Evolutionary conservation across 2,113 vertebrate species (phyloP), one percentile per base, ranked within the genome.

Genomic region (Reinhardtius hippoglossoides): DNA sequence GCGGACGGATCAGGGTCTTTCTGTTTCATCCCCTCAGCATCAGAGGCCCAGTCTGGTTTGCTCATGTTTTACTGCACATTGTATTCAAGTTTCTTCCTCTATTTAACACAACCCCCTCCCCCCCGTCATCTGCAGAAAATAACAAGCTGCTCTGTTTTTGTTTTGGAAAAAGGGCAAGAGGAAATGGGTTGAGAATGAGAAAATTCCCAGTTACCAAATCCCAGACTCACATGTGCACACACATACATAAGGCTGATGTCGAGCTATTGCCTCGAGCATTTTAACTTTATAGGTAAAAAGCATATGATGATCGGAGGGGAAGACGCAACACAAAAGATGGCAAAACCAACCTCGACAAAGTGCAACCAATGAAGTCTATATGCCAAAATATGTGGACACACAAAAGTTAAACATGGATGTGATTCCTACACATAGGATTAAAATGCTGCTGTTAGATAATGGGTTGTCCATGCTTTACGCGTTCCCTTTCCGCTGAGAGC

Each of bases 231-330:
- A n/a, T 63, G 50, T 48, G 56, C 5, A 12, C 71, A 65, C 66
- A 76, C n/a, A 3, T 57, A 59, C 56, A 63, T 23, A 60, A 18
- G 48, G 23, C 13, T 18, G 6, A 5, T 31, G 20, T 10, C 31
- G 57, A 42, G 40, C 40, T 12, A n/a, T 63, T 44, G 35, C 14
- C 20, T 79, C 14, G 16, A 42, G 60, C 60, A 2, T 21, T 15
- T 20, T 21, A 12, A 16, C 18, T n/a, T 86, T 50, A 10, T 16
- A 48, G 62, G 55, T 57, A 40, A 37, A 21, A 50, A 9, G 15
- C 85, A 74, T 73, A 74, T 62, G 16, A 14, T 37, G 46, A 58
- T 90, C 83, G 84, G n/a, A 20, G 16, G n/a, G 72, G 69, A 67
- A 10, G 40, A 48, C 15, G 1, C 44, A 48, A 18, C 16, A 48